Percentiles rank a stretch among this genome's conserved stretches.
Evolutionary conservation across 2,888 invertebrate species (phyloP).

Genomic region (Noctua janthina): DNA sequence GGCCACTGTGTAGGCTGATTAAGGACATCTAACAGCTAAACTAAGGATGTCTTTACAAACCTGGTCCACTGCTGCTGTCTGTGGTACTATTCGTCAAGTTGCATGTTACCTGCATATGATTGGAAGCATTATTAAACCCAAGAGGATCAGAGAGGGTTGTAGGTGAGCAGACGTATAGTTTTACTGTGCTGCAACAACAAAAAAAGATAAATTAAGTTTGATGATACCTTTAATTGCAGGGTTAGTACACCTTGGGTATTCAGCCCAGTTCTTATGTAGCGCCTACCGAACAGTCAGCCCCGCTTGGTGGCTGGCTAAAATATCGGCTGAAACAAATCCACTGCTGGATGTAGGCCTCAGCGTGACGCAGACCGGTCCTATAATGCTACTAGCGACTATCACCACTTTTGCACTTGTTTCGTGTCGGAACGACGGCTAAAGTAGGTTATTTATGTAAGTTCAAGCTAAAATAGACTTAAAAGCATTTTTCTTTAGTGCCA

Average conservation of each 20-base stretch:
- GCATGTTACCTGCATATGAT: neutral
- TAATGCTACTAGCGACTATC: neutral
- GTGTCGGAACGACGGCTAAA: neutral
- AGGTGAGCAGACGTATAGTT: conserved; percentile 79
- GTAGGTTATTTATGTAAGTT: neutral
- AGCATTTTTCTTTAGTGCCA: no score
- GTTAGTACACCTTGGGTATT: neutral
- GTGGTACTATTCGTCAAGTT: neutral
- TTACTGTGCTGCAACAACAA: conserved; percentile 78
- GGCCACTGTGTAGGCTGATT: neutral
- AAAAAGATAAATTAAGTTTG: neutral
- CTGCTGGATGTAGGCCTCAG: neutral
- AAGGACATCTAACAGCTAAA: neutral
- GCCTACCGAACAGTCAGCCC: neutral
- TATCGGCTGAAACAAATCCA: neutral
- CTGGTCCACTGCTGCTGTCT: neutral
- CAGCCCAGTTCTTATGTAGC: neutral
- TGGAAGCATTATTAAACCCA: neutral
- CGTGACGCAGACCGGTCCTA: neutral
- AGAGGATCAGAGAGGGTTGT: conserved; percentile 58
- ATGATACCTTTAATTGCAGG: neutral
- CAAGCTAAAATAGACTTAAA: neutral
- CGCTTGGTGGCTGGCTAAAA: neutral
- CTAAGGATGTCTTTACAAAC: neutral
- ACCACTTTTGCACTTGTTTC: neutral